These are phyloP conservation scores for Hemitrygon akajei DNA, from an alignment of 2,797 vertebrate genomes.

Conservation along the genomic window DNA sequence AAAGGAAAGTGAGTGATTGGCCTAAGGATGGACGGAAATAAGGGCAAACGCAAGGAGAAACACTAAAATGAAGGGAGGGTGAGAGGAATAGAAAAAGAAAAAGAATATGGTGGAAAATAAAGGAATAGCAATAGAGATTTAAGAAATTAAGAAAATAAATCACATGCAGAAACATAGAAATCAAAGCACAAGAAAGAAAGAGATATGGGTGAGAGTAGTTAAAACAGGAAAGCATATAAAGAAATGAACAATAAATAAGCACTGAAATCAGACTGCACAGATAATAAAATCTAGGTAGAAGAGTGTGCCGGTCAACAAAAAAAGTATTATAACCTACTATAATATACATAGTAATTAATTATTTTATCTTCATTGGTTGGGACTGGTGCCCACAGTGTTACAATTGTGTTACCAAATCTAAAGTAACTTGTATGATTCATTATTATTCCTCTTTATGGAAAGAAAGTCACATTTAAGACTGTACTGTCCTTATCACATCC, in stretches of 20 bases:
- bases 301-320: constrained; percentile 48
- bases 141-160: too few species aligned
- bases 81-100: not conserved
- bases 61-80: not conserved
- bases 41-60: not conserved
- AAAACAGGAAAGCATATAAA: constrained; percentile 34
- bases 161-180: too few species aligned
- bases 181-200: not conserved
- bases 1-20: not conserved
- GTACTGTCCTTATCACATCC: not conserved
- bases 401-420: not conserved
- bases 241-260: constrained; percentile 40
- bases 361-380: not conserved
- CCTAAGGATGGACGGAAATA: not conserved
- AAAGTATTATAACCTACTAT: constrained; percentile 41
- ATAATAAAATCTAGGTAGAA: constrained; percentile 45
- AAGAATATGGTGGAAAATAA: not conserved
- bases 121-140: too few species aligned
- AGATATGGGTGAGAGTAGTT: not conserved
- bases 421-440: not conserved
- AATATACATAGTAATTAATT: not conserved
- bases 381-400: not conserved
- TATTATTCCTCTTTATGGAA: not conserved
- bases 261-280: constrained; percentile 42
- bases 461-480: not conserved